Conservation (phyloP, 1,140 invertebrate genomes). For the Drosophila neocordata region DNA sequence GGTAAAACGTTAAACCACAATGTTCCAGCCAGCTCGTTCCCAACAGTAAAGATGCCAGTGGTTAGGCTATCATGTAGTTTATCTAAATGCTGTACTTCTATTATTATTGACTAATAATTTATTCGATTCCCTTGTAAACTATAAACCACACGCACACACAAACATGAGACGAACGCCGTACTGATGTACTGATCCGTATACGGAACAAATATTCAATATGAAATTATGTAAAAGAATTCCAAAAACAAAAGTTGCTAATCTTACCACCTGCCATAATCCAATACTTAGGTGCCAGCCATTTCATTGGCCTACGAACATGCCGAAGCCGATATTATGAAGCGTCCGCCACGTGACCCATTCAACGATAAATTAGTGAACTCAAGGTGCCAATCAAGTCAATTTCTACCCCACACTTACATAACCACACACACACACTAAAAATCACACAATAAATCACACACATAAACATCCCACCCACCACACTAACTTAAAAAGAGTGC, state of each 20-base stretch:
- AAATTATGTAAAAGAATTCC: slow-evolving; percentile 15
- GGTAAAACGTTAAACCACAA: slow-evolving; percentile 84
- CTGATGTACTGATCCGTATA: background rate
- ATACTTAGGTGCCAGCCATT: slow-evolving; percentile 97
- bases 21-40: background rate
- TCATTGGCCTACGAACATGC: slow-evolving; percentile 99
- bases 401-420: slow-evolving; percentile 56
- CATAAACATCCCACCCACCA: slow-evolving; percentile 20
- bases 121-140: slow-evolving; percentile 4
- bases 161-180: slow-evolving; percentile 26
- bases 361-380: slow-evolving; percentile 99
- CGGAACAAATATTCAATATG: background rate
- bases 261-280: slow-evolving; percentile 75
- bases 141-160: slow-evolving; percentile 15
- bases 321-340: slow-evolving; percentile 99
- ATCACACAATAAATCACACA: slow-evolving; percentile 12
- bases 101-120: background rate
- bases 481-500: slow-evolving; percentile 42
- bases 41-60: slow-evolving; percentile 14
- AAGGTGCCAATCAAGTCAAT: slow-evolving; percentile 89
- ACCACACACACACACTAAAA: slow-evolving; percentile 11
- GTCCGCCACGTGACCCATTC: slow-evolving; percentile 97
- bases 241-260: slow-evolving; percentile 67
- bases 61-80: slow-evolving; percentile 43
- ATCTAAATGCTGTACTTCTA: slow-evolving; percentile 36